A percentile compares a stretch with the other conserved stretches of the same genome.
phyloP scores from a whole-genome alignment of 2,888 invertebrate genomes.

The Saturnia japonica region DNA sequence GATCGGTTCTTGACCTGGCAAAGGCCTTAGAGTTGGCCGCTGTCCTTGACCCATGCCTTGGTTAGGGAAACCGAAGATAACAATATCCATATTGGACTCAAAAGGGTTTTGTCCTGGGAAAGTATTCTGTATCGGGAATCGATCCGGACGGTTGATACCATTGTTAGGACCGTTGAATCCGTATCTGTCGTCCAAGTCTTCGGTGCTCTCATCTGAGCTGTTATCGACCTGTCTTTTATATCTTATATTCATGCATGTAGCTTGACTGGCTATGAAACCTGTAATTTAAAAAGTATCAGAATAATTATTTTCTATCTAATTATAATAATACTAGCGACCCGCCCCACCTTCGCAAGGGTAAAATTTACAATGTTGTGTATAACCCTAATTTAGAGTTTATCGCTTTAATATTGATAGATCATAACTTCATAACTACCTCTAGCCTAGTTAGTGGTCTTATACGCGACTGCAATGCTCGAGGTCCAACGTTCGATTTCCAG shows the following conservation, averaged over 20 bases:
- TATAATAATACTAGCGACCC: too few relatives aligned
- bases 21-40: neutral
- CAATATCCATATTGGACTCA: constrained; percentile 13
- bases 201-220: constrained; percentile 33
- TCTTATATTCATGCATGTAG: constrained; percentile 33
- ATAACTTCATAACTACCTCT: too few relatives aligned
- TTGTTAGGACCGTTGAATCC: constrained; percentile 32
- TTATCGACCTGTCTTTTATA: constrained; percentile 44
- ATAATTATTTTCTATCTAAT: neutral
- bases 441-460: too few relatives aligned
- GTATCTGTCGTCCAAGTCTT: constrained; percentile 57
- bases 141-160: constrained; percentile 37
- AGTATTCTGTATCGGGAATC: constrained; percentile 12
- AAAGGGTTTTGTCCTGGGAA: constrained; percentile 21
- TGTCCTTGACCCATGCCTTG: constrained; percentile 22
- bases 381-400: too few relatives aligned
- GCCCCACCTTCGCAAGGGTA: too few relatives aligned
- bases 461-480: too few relatives aligned
- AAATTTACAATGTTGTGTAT: too few relatives aligned
- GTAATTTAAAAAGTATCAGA: constrained; percentile 15
- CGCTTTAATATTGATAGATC: too few relatives aligned
- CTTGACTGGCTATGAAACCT: constrained; percentile 9
- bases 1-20: constrained; percentile 23
- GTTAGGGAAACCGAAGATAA: constrained; percentile 19
- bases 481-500: too few relatives aligned